Evolutionary conservation across 1,140 invertebrate species (phyloP), one percentile per base, ranked within the genome.

Genomic region (Hypsibius dujardini): DNA sequence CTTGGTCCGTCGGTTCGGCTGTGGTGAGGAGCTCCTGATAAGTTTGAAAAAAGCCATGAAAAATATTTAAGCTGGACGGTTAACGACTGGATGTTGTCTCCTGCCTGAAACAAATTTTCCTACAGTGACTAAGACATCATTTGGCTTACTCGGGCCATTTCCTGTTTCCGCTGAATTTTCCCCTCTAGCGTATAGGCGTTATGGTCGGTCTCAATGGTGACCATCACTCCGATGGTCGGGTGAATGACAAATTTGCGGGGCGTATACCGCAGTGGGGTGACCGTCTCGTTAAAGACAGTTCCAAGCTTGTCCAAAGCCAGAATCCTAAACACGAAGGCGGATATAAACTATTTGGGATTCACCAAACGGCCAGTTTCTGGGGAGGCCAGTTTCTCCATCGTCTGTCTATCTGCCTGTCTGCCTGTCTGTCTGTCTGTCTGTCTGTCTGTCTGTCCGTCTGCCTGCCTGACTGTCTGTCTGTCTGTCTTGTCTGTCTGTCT

Each of bases 171-270:
- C 75, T 92, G 88, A 76, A 88, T 88, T 77, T 98, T 98, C 1
- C 92, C 95, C 74, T 94, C 90, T 76, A 97, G 92, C 0, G 95
- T 98, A 75, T 98, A 98, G 0, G 95, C 88, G 79, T 98, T 98
- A 76, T 99, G 95, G 79, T 99, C 96, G 3, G 95, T 96, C 80
- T 98, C 95, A 70, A 97, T 87, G 28, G 83, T 78, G 28, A 95
- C 84, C 47, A 96, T 83, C 47, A 97, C 83, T n/a, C 88, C 89
- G n/a, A 88, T 90, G 74, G 95, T 92, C 3, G 86, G 85, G 80
- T 98, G 92, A 69, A 98, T 88, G 0, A 90, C 87, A 80, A 98
- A 97, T 75, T 92, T 92, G 46, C 95, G 83, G 0, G 95, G 95
- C 0, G 96, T 98, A 76, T 93, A 97, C 74, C 96, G 92, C 46